phyloP scores from a whole-genome alignment of 1,140 invertebrate species.

The Heliconius melpomene region DNA sequence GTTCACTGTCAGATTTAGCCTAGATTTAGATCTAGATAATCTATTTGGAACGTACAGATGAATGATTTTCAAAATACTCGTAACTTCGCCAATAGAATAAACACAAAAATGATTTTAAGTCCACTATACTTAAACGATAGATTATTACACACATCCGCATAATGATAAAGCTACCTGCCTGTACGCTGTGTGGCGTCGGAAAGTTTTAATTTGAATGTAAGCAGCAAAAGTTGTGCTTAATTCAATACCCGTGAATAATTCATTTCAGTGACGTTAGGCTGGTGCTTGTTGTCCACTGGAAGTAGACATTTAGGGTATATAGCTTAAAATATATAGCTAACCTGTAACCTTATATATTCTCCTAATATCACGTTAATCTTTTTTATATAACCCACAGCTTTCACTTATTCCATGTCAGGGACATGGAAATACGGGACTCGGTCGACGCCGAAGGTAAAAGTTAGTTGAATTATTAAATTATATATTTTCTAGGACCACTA shows the following conservation, averaged over 20 bases:
- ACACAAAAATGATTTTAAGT: not conserved
- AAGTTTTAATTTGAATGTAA: constrained; percentile 25
- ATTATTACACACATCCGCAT: not conserved
- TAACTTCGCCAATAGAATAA: not conserved
- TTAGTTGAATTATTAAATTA: too few relatives aligned
- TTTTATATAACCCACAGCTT: too few relatives aligned
- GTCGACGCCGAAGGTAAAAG: too few relatives aligned
- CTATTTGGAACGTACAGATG: too few relatives aligned
- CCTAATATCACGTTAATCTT: too few relatives aligned
- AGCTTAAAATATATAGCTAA: not conserved
- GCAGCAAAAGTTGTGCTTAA: constrained; percentile 22
- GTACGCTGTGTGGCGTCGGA: not conserved
- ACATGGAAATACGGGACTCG: too few relatives aligned
- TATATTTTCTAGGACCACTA: too few relatives aligned
- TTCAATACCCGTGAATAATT: constrained; percentile 22
- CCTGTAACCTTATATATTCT: not conserved
- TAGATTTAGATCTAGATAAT: too few relatives aligned
- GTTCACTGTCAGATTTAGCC: too few relatives aligned
- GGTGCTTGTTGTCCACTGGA: not conserved
- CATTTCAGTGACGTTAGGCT: not conserved
- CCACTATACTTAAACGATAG: not conserved
- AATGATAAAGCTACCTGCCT: not conserved
- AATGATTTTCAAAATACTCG: too few relatives aligned
- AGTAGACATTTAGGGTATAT: not conserved
- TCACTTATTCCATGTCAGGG: too few relatives aligned